Evolutionary conservation across 2,113 vertebrate genomes (phyloP).

Genomic region (Uria lomvia): DNA sequence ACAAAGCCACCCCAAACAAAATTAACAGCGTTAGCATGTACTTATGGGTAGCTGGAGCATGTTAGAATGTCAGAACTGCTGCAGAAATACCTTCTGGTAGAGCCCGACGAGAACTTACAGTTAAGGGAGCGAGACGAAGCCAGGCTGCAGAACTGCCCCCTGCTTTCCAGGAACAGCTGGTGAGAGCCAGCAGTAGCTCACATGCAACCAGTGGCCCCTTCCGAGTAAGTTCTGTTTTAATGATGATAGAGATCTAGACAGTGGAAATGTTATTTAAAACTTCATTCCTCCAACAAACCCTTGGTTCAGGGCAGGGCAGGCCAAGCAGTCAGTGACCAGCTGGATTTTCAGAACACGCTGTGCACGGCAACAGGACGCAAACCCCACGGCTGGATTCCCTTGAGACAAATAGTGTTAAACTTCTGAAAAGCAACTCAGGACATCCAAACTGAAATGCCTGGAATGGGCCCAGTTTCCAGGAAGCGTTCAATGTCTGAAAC

Average conservation of each 20-base stretch:
- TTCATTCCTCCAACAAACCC: neutral
- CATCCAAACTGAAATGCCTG: neutral
- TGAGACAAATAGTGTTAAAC: neutral
- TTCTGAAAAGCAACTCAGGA: neutral
- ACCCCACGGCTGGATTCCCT: fast-evolving
- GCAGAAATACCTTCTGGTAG: neutral
- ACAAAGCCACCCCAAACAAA: neutral
- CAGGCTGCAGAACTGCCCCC: neutral
- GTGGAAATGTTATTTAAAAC: neutral
- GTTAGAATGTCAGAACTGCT: neutral
- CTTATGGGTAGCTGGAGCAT: neutral
- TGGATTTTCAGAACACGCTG: neutral
- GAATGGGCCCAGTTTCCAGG: neutral
- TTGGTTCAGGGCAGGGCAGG: neutral
- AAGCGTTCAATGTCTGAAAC: neutral
- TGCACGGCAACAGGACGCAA: fast-evolving
- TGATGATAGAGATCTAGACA: neutral
- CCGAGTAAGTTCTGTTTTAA: neutral
- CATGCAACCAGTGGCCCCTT: neutral
- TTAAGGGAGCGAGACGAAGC: fast-evolving
- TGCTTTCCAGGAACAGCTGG: neutral
- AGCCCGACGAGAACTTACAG: neutral
- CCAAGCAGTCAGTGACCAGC: neutral
- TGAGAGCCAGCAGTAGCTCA: neutral
- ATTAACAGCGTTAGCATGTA: neutral